A percentile compares a stretch with the other conserved stretches of the same genome.
Conservation (phyloP, 1,140 invertebrate species). For the Hormaphis cornu region DNA sequence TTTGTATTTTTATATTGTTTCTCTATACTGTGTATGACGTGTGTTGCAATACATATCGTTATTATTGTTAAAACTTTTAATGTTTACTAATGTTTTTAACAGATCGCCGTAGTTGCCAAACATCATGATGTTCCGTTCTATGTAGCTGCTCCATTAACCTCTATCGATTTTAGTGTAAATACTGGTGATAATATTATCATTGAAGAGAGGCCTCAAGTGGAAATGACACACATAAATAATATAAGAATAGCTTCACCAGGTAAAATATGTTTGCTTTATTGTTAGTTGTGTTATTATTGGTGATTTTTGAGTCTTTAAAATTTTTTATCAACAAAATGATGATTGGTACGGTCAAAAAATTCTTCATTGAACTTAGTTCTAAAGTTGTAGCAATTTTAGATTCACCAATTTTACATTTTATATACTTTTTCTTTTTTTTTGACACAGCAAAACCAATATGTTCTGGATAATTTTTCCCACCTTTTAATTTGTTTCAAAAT, state of each 20-base stretch:
- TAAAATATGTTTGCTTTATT: slow-evolving; percentile 38
- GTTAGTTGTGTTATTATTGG: slow-evolving; percentile 24
- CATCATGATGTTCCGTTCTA: slow-evolving; percentile 91
- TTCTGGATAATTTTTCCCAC: too few species aligned
- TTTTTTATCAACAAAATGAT: too few species aligned
- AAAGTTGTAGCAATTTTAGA: too few species aligned
- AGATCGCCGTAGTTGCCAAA: slow-evolving; percentile 84
- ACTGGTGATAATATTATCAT: slow-evolving; percentile 81
- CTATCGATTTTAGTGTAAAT: slow-evolving; percentile 74
- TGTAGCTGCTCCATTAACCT: slow-evolving; percentile 84
- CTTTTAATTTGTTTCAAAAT: too few species aligned
- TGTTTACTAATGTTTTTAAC: slow-evolving; percentile 20
- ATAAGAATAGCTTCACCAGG: slow-evolving; percentile 74
- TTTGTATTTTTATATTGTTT: too few species aligned
- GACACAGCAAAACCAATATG: too few species aligned
- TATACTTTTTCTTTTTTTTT: too few species aligned
- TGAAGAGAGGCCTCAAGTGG: slow-evolving; percentile 79
- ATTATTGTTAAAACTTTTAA: neutral
- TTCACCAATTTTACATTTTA: too few species aligned
- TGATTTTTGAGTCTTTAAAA: neutral
- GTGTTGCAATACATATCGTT: too few species aligned
- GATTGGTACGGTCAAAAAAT: too few species aligned
- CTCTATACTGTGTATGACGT: too few species aligned
- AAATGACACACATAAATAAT: slow-evolving; percentile 82
- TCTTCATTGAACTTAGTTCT: too few species aligned